Evolutionary conservation across 2,113 vertebrate species (phyloP).

Genomic region (Ammodytes dubius): DNA sequence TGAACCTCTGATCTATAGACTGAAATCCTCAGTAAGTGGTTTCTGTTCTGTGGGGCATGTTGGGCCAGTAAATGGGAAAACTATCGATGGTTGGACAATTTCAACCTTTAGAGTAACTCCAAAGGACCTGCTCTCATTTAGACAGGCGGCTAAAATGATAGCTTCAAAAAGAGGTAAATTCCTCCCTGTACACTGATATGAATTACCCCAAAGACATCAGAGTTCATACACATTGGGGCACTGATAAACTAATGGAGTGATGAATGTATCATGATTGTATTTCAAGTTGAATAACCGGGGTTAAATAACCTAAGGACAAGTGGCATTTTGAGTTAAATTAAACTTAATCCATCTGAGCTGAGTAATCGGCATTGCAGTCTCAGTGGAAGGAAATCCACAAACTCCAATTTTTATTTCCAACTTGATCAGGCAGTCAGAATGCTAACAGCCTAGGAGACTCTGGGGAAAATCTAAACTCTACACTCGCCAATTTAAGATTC

Average conservation of each 20-base stretch:
- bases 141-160: conserved; percentile 12
- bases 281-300: neutral
- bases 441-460: neutral
- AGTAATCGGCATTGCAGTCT: neutral
- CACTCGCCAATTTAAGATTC: conserved; percentile 29
- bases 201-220: conserved; percentile 17
- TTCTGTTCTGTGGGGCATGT: neutral
- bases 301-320: neutral
- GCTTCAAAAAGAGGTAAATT: neutral
- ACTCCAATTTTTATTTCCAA: neutral
- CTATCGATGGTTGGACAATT: conserved; percentile 13
- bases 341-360: neutral
- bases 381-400: neutral
- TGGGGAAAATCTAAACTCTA: conserved; percentile 4
- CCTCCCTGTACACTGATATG: conserved; percentile 1
- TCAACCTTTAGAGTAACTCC: conserved; percentile 6
- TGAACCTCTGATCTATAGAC: neutral
- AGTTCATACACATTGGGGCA: conserved; percentile 3
- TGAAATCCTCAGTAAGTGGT: neutral
- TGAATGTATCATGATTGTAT: conserved; percentile 13
- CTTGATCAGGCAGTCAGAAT: neutral
- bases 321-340: conserved; percentile 1
- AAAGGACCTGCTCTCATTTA: conserved; percentile 6
- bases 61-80: conserved; percentile 4
- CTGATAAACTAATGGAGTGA: conserved; percentile 10